A percentile compares a stretch with the other conserved stretches of the same genome.
phyloP scores from a whole-genome alignment of 2,888 invertebrate genomes.

The Seladonia tumulorum region DNA sequence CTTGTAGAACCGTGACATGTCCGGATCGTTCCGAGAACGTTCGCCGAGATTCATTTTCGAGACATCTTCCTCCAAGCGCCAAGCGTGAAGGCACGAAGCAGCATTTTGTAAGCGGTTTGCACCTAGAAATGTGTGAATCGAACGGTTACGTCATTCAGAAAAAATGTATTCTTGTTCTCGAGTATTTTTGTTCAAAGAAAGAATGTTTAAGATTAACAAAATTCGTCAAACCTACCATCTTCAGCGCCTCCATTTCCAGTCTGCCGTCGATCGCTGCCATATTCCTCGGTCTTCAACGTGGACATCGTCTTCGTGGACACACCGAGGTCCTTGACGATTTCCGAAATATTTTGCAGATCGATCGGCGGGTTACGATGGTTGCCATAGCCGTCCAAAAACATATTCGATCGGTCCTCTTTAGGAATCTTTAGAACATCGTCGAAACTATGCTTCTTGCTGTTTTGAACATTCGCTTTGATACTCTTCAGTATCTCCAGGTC shows the following conservation, averaged over 20 bases:
- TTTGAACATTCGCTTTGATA: neutral
- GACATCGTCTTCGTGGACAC: neutral
- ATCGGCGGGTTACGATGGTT: neutral
- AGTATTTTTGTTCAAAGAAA: neutral
- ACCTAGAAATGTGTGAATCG: conserved; percentile 3
- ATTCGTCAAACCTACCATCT: neutral
- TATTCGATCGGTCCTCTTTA: neutral
- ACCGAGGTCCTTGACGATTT: conserved; percentile 1
- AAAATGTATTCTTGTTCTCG: neutral
- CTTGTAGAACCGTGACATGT: conserved; percentile 25
- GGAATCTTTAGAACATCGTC: neutral
- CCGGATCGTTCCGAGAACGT: neutral
- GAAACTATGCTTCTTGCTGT: neutral
- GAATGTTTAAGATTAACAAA: too few relatives aligned
- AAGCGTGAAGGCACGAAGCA: too few relatives aligned
- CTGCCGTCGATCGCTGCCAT: neutral
- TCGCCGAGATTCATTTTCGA: conserved; percentile 7
- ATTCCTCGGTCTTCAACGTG: neutral
- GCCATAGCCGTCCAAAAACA: neutral
- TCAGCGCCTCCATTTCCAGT: neutral
- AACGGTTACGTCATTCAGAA: neutral
- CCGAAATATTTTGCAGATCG: conserved; percentile 10
- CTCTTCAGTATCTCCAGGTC: conserved; percentile 7
- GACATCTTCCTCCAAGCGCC: neutral
- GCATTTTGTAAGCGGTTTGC: neutral